Evolutionary conservation across 2,797 vertebrate genomes (phyloP), one percentile per base, ranked within the genome.

Genomic region (Momotus momota): DNA sequence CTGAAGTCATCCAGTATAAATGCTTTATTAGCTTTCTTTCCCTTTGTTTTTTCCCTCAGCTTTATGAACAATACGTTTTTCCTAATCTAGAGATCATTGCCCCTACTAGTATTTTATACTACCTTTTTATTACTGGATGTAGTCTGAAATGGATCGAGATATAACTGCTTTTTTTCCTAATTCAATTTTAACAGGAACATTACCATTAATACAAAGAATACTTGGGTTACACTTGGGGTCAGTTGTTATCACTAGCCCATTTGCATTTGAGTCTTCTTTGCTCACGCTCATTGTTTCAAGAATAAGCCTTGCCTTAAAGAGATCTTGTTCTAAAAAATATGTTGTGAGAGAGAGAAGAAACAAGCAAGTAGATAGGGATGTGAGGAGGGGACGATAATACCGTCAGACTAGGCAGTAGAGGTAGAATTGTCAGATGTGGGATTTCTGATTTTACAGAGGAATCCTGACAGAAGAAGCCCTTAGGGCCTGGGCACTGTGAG

Each of bases 21-120:
- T 70, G 21, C 13, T 78, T 77, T 89, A 13, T 81, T 93, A 92
- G 35, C 15, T 86, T 94, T 84, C 31, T 64, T n/a, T 96, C 25
- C 26, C 19, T 74, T 74, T 84, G 13, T 7, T 88, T 88, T 35
- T 95, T 88, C 43, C 21, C 18, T 51, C 40, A 88, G 21, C 35
- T 72, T 92, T 70, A 71, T 62, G 35, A 8, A 9, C 27, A 60
- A 4, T 12, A 7, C 66, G 21, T 78, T 75, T 86, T 86, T 60
- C 71, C 45, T 86, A 20, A 74, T 54, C 45, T 75, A 41, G 31
- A 81, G 10, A 8, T 90, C 46, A 41, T 41, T 84, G 6, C 7
- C 38, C 25, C 46, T 78, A 5, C 33, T 40, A 35, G 26, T 71
- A 43, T 88, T 73, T 95, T 77, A n/a, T 70, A 2, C 27, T 86